Evolutionary conservation across 2,888 invertebrate species (phyloP).

Genomic region (Theristus sp.): DNA sequence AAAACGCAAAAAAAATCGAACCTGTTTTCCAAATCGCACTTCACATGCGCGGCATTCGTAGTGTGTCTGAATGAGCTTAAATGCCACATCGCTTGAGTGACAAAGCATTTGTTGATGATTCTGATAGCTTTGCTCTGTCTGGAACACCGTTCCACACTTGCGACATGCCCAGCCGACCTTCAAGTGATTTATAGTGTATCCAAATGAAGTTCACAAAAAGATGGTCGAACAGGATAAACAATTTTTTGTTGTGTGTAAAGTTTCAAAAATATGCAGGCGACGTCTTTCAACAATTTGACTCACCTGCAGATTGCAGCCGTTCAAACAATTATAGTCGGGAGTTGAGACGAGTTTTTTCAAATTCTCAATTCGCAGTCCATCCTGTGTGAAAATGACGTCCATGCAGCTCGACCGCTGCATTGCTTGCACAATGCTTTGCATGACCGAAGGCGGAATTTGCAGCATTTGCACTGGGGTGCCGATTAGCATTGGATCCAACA

Average conservation of each 20-base stretch:
- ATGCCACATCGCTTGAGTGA: conserved; percentile 3
- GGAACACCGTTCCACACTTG: conserved; percentile 24
- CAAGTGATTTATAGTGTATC: background rate
- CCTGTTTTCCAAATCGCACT: conserved; percentile 8
- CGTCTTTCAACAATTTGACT: background rate
- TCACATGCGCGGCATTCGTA: conserved; percentile 8
- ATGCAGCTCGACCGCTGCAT: conserved; percentile 6
- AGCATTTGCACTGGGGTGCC: conserved; percentile 42
- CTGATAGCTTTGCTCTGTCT: conserved; percentile 17
- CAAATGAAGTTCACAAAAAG: no score
- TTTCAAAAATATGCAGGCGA: no score
- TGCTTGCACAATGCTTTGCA: conserved; percentile 22
- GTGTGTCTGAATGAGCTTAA: conserved; percentile 9
- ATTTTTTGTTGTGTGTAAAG: no score
- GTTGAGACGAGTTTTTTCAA: background rate
- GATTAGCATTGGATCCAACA: conserved; percentile 36
- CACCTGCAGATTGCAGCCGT: conserved; percentile 4
- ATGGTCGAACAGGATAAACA: no score
- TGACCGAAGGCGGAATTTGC: conserved; percentile 40
- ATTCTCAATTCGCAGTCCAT: conserved; percentile 4
- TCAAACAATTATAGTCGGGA: background rate
- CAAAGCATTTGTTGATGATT: conserved; percentile 13
- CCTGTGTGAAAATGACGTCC: conserved; percentile 8
- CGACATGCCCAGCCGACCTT: conserved; percentile 29
- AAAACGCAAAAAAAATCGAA: background rate